Percentiles rank a stretch among this genome's conserved stretches.
Conservation (phyloP, 2,113 vertebrate species). For the Thryonomys swinderianus region DNA sequence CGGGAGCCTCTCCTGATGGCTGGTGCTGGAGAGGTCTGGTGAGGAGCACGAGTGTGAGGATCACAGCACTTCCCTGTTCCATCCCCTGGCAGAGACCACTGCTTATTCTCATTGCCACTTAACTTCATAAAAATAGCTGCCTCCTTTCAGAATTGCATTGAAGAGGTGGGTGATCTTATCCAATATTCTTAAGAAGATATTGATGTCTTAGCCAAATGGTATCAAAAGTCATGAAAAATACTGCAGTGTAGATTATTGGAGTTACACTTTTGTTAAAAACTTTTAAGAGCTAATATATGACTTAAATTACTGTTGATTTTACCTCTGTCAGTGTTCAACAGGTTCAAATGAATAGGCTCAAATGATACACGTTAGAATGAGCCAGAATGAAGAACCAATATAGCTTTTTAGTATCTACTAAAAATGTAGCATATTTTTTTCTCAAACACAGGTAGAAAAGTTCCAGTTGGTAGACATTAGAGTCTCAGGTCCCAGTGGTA, state of each 20-base stretch:
- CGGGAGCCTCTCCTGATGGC: no score
- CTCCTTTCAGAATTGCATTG: background rate
- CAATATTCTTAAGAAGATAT: background rate
- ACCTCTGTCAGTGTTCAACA: conserved; percentile 6
- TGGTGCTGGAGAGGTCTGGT: background rate
- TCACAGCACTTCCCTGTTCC: rapidly evolving
- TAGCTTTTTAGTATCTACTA: background rate
- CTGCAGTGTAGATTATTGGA: background rate
- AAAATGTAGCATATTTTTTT: background rate
- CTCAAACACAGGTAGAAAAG: background rate
- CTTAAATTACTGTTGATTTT: conserved; percentile 28
- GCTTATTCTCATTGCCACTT: background rate
- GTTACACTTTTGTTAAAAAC: conserved; percentile 4
- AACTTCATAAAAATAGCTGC: background rate
- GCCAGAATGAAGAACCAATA: background rate
- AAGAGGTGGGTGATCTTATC: background rate
- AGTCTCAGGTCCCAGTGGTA: background rate
- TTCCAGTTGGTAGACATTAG: background rate
- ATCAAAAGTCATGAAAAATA: background rate
- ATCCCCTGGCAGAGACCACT: background rate
- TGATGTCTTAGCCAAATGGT: background rate
- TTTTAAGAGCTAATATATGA: background rate
- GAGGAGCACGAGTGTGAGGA: rapidly evolving
- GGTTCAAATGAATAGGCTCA: background rate
- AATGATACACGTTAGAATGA: background rate